Base-by-base conservation (phyloP, 1,140 invertebrate species). In the Centruroides sculpturatus region DNA sequence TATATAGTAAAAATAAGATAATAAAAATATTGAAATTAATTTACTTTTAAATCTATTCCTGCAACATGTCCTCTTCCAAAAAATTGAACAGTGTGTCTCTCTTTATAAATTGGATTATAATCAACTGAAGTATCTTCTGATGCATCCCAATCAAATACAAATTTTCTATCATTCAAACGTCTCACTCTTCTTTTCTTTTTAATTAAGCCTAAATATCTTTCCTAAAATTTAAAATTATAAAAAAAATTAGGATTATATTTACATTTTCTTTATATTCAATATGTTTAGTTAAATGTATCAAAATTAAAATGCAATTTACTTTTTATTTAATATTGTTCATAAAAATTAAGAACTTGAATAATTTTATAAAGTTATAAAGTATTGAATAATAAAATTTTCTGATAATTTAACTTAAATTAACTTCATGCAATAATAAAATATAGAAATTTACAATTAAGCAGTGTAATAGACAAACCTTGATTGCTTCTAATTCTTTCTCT, bases 101-200 rank as follows among this genome's bases (percentile, higher is more conserved):
- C 91, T 74, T 98, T 98, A 69, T 99, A 99, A 3, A 99, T 77
- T 63, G 83, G 82, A 75, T 99, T 99, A 69, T 99, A 99, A 80
- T 99, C 97, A 64, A 87, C 85, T 13, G 92, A 94, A 0, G 97
- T 99, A 69, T 99, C 97, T 74, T 99, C 97, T 0, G 86, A 85
- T 4, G 92, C 92, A 78, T 99, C 97, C 97, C 97, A 99, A 77
- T 99, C 97, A 77, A 99, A 99, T 0, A 99, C 95, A 81, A 99
- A 99, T 77, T 99, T 99, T 5, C 95, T 78, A 71, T 99, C 97
- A 77, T 99, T 99, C 4, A 98, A 75, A 64, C 94, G 79, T 47
- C 97, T 77, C 0, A 96, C 87, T 51, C 91, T 78, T 6, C 92
- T 81, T 70, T 97, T 97, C 71, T 93, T 96, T 70, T 98, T 98